Evolutionary conservation across 2,888 invertebrate genomes (phyloP).

Genomic region (Ecdyonurus torrentis): DNA sequence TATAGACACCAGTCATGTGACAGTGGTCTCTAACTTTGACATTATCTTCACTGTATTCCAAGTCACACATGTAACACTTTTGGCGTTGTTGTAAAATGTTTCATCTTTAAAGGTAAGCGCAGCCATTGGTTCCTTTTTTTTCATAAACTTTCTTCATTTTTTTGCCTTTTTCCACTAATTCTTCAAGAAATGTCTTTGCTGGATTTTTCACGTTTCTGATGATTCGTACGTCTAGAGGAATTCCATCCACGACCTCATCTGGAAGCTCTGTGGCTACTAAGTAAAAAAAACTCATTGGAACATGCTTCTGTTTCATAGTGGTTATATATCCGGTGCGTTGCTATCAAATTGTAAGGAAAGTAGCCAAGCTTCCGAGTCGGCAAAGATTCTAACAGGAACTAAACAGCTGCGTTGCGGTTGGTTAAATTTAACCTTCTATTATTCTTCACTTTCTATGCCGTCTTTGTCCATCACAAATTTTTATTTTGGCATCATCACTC

Average conservation of each 20-base stretch:
- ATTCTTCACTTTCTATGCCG: no score
- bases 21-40: not conserved
- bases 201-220: not conserved
- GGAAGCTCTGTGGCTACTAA: not conserved
- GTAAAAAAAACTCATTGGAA: not conserved
- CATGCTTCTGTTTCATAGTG: not conserved
- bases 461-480: no score
- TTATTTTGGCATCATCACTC: no score
- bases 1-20: not conserved
- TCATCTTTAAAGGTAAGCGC: not conserved
- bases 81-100: not conserved
- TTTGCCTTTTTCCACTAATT: not conserved
- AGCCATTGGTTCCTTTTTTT: not conserved
- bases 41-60: not conserved
- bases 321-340: not conserved
- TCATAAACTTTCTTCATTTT: not conserved
- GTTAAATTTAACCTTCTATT: no score
- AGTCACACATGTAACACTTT: not conserved
- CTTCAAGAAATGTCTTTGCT: not conserved
- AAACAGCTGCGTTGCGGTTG: no score
- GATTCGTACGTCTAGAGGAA: not conserved
- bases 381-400: no score
- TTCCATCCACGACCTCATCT: not conserved
- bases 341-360: no score
- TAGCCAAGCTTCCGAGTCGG: no score